Evolutionary conservation across 2,797 vertebrate species (phyloP).

Genomic region (Syndactyla subalaris): DNA sequence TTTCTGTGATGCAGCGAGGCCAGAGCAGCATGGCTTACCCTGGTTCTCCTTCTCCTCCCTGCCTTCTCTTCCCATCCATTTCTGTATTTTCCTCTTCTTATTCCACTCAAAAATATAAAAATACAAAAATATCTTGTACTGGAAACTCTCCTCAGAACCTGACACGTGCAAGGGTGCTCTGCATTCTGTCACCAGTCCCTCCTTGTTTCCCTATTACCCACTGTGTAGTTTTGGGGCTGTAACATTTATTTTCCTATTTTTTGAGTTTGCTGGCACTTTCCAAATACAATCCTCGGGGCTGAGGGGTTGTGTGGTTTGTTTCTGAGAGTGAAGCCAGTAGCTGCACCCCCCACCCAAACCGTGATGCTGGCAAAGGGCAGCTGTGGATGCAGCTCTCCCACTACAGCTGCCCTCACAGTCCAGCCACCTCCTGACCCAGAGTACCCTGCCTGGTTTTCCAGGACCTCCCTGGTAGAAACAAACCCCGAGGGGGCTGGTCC

Average conservation of each 20-base stretch:
- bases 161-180: rapidly evolving
- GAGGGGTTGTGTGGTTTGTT: neutral
- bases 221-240: neutral
- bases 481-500: rapidly evolving
- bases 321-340: neutral
- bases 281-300: neutral
- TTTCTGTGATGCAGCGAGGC: neutral
- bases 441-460: neutral
- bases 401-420: neutral
- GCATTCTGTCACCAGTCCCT: neutral
- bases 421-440: neutral
- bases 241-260: neutral
- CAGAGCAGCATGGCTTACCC: neutral
- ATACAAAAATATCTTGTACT: neutral
- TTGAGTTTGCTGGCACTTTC: neutral
- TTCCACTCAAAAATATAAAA: neutral
- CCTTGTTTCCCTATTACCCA: neutral
- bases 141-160: neutral
- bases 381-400: neutral
- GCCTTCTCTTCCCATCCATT: neutral
- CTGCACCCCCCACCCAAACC: neutral
- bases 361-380: rapidly evolving
- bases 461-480: neutral
- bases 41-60: neutral
- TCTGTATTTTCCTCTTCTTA: neutral